Evolutionary conservation across 2,113 vertebrate species (phyloP), one percentile per base, ranked within the genome.

Genomic region (Chitala chitala): DNA sequence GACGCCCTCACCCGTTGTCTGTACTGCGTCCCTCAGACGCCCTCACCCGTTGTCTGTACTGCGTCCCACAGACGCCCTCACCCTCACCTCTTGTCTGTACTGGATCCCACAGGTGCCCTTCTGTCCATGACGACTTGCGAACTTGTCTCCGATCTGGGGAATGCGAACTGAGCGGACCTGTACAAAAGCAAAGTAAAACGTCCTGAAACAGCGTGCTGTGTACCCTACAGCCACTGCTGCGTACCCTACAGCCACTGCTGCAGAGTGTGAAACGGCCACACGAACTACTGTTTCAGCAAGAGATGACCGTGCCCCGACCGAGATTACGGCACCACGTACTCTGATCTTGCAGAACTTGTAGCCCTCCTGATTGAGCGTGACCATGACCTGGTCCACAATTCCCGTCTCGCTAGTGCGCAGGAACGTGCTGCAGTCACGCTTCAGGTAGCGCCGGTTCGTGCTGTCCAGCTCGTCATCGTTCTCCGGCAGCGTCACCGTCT

Each of bases 331-430:
- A 64, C 15, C n/a, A 76, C 94, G 92, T 77, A 98, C 97, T 89
- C 96, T 88, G 71, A 99, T 99, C 87, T 99, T 99, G 88, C 97
- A 99, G 89, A 99, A 99, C 79, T 99, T 99, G 87, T 99, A 99
- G 20, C 97, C 97, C 83, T 99, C 96, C 85, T 98, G 96, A 85
- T 99, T 99, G 46, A 99, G 93, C 0, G 97, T 99, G 29, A 99
- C 95, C 96, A 99, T 99, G 70, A 99, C 97, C 84, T 99, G 97
- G 83, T 98, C 97, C n/a, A 99, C 97, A 48, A 99, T 99, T 5
- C 97, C 97, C 0, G 97, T 98, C 87, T 99, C 97, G 0, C 96
- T 98, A 5, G 97, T 99, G 3, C 97, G 90, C 36, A 98, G 90
- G 36, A 99, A 99, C 1, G 97, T 98, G 87, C 95, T 98, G 54